A percentile compares a stretch with the other conserved stretches of the same genome.
Conservation (phyloP, 2,113 vertebrate species). For the Rissa tridactyla region DNA sequence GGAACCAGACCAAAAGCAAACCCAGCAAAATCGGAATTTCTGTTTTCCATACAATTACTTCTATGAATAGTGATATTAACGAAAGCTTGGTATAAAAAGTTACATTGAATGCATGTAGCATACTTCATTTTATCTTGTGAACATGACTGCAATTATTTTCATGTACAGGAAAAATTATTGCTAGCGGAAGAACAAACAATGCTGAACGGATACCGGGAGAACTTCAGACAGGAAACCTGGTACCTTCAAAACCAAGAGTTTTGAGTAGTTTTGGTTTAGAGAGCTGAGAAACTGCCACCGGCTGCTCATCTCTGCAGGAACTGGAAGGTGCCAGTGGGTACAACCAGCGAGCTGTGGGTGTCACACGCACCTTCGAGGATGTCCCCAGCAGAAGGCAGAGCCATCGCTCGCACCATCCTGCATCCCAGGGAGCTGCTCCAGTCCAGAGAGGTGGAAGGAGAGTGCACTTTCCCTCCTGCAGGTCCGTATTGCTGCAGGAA, state of each 20-base stretch:
- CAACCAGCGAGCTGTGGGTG: neutral
- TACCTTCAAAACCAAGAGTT: neutral
- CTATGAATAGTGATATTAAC: neutral
- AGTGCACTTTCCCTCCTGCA: neutral
- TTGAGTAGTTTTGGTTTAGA: neutral
- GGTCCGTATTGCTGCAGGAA: neutral
- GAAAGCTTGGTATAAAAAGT: neutral
- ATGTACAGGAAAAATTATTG: neutral
- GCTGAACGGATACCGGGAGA: neutral
- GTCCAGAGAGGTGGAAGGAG: neutral
- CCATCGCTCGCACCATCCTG: fast-evolving
- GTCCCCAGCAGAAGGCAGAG: neutral
- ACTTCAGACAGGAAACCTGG: neutral
- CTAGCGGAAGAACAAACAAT: neutral
- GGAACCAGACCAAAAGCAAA: neutral
- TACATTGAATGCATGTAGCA: neutral
- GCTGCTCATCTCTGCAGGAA: neutral
- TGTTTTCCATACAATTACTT: neutral
- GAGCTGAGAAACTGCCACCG: neutral
- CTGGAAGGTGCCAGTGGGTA: neutral
- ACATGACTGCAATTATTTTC: neutral
- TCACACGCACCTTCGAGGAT: neutral
- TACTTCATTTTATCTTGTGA: neutral
- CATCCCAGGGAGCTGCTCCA: neutral
- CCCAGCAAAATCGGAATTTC: neutral